Evolutionary conservation across 2,797 vertebrate genomes (phyloP), one percentile per base, ranked within the genome.

Genomic region (Australoheros facetus): DNA sequence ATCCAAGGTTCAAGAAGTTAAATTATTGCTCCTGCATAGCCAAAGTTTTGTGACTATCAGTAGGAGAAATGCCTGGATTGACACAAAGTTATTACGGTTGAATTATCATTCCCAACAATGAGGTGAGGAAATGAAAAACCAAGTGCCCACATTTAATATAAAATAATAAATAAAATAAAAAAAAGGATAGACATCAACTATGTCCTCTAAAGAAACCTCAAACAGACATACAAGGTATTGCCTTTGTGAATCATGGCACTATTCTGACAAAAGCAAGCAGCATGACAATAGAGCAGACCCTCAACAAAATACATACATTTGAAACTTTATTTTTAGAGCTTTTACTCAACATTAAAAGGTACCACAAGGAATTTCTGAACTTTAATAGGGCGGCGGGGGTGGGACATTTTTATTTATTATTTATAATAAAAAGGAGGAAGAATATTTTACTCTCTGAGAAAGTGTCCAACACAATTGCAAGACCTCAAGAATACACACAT

Each of bases 1-100:
- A 9, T 62, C 37, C 10, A 39, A 78, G 45, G 34, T 64, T 74
- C 73, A 57, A 85, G 26, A 64, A 84, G 70, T 86, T 77, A 77
- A 53, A 84, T 66, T 3, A 42, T 66, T 81, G 32, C 77, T 80
- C 70, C 45, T 70, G 9, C 13, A 28, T 34, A 1, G 59, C 56
- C 21, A 55, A 10, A 56, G 60, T 78, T 51, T 51, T n/a, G 10
- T 55, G 48, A 56, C 23, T 56, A 37, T 23, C 16, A n/a, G 51
- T 42, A 45, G 37, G 17, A 48, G 59, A 45, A 64, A 56, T 28
- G n/a, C 42, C 57, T 69, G 45, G 42, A 51, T 69, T 51, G 17
- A 69, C 19, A 51, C 32, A 45, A 51, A 51, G 45, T 51, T 32
- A 13, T 69, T 69, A 39, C 5, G 1, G 64, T 69, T 51, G 10